These are phyloP conservation scores for Ceraclea dissimilis DNA, from an alignment of 2,888 invertebrate genomes.

Conservation along the genomic window DNA sequence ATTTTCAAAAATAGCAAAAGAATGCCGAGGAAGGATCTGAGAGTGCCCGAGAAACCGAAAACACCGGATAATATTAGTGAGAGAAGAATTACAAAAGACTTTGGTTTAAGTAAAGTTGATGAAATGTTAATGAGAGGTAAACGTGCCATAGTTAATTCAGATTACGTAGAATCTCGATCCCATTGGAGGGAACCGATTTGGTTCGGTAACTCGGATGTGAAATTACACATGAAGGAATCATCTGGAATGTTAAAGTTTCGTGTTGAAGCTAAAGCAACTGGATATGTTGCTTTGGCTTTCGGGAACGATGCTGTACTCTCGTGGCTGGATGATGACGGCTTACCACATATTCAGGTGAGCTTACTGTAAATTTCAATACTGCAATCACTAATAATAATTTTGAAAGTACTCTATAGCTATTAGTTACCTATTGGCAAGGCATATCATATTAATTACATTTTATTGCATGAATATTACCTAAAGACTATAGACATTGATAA, in stretches of 20 bases:
- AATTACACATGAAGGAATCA: constrained; percentile 16
- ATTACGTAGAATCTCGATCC: not conserved
- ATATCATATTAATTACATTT: not conserved
- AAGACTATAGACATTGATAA: too few species aligned
- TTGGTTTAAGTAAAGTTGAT: not conserved
- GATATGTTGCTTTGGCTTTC: constrained; percentile 21
- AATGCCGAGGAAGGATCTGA: not conserved
- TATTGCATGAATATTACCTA: too few species aligned
- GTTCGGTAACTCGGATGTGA: constrained; percentile 19
- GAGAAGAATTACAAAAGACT: not conserved
- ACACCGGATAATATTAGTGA: not conserved
- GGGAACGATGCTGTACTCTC: constrained; percentile 22
- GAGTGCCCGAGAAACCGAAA: not conserved
- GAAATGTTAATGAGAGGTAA: constrained; percentile 10
- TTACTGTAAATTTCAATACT: not conserved
- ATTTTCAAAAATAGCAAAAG: not conserved
- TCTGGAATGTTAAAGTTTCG: constrained; percentile 15
- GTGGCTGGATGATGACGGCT: constrained; percentile 21
- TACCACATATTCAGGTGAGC: constrained; percentile 22
- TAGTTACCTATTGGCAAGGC: not conserved
- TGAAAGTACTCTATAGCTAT: not conserved
- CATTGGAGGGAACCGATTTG: constrained; percentile 19
- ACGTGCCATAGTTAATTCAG: constrained; percentile 17
- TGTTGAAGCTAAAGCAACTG: constrained; percentile 20
- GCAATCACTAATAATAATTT: not conserved